phyloP scores from a whole-genome alignment of 2,113 vertebrate genomes.

The Clarias macrocephalus region DNA sequence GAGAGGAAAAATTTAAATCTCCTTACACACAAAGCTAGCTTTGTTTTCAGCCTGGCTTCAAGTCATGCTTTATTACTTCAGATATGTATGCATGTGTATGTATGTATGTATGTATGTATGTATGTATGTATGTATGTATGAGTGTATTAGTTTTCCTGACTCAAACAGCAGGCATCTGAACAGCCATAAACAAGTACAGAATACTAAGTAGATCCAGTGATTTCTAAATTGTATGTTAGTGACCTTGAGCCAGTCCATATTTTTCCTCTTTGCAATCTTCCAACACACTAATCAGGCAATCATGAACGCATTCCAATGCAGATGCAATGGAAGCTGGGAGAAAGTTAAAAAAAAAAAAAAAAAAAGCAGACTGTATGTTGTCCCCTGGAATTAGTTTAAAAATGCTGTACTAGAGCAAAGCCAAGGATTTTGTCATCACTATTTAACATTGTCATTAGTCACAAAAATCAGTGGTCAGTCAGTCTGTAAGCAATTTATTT shows the following conservation, averaged over 20 bases:
- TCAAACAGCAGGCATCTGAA: conserved; percentile 18
- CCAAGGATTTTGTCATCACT: neutral
- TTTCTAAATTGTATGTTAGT: neutral
- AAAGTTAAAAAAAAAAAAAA: neutral
- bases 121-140: neutral
- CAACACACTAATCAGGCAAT: neutral
- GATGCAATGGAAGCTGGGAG: neutral
- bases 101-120: neutral
- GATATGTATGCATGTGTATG: conserved; percentile 25
- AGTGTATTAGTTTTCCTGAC: neutral
- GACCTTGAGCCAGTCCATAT: conserved; percentile 2
- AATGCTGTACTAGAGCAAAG: neutral
- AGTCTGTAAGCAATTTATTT: neutral
- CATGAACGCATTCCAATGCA: neutral
- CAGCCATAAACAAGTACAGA: conserved; percentile 19
- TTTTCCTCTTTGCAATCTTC: neutral
- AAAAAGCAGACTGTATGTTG: neutral
- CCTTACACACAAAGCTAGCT: conserved; percentile 39
- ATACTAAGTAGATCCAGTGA: conserved; percentile 2
- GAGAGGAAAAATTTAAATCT: conserved; percentile 51
- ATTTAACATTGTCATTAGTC: neutral
- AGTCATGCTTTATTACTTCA: conserved; percentile 40
- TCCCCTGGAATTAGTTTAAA: neutral
- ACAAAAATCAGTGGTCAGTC: neutral
- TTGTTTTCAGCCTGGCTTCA: conserved; percentile 48